phyloP scores from a whole-genome alignment of 2,113 vertebrate species.

The Tichodroma muraria region DNA sequence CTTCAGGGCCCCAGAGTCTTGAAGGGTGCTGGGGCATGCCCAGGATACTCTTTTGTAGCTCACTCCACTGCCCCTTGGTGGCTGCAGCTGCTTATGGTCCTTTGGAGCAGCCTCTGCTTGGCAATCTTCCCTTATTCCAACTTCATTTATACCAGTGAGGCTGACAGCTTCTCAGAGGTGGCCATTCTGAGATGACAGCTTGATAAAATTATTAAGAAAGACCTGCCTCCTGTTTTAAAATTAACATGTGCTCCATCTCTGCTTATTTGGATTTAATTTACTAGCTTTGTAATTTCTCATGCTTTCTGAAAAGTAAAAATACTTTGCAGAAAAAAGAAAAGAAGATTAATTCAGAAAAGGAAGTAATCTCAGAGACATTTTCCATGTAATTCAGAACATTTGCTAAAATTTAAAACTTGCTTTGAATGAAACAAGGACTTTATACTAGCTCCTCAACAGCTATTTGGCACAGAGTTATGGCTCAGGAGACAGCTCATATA shows the following conservation, averaged over 20 bases:
- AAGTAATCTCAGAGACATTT: conserved; percentile 16
- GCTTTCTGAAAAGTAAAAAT: conserved; percentile 5
- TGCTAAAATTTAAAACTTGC: conserved; percentile 25
- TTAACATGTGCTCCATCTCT: neutral
- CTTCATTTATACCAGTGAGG: conserved; percentile 13
- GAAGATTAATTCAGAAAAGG: neutral
- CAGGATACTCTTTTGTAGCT: neutral
- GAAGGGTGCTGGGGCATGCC: neutral
- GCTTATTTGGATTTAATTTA: neutral
- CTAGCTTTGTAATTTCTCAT: neutral
- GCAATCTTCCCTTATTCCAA: neutral
- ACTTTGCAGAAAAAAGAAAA: neutral
- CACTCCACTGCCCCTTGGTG: neutral
- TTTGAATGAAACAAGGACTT: conserved; percentile 16
- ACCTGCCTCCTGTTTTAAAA: neutral
- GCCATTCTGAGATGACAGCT: conserved; percentile 4
- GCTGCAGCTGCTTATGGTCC: neutral
- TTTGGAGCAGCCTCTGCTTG: neutral
- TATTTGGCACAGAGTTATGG: neutral
- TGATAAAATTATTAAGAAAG: conserved; percentile 29
- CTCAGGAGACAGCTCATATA: neutral
- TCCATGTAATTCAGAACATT: neutral
- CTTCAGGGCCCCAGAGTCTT: neutral
- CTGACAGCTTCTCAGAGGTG: conserved; percentile 12
- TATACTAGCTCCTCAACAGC: neutral